Percentiles rank a stretch among this genome's conserved stretches.
phyloP scores from a whole-genome alignment of 2,888 invertebrate genomes.

The Monoplex corrugatus region DNA sequence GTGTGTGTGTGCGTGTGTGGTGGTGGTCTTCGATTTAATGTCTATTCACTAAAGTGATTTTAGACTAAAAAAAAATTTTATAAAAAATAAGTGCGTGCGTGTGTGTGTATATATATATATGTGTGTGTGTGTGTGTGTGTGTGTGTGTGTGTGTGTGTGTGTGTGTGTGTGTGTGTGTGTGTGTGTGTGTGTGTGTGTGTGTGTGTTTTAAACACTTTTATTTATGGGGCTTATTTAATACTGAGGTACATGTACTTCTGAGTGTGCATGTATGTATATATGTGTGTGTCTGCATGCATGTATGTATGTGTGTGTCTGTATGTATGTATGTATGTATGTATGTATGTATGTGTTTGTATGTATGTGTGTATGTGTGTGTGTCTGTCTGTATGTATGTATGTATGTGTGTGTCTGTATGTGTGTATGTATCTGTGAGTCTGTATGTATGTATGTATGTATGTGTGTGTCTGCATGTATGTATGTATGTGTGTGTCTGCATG shows the following conservation, averaged over 20 bases:
- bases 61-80: too few relatives aligned
- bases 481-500: not conserved
- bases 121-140: not conserved
- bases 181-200: not conserved
- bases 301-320: not conserved
- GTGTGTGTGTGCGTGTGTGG: too few relatives aligned
- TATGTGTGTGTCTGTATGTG: too few relatives aligned
- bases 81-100: not conserved
- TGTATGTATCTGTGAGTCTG: not conserved
- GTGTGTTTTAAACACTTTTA: not conserved
- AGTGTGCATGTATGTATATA: not conserved
- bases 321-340: not conserved
- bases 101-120: not conserved
- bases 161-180: not conserved
- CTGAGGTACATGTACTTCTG: not conserved
- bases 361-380: not conserved
- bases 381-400: not conserved
- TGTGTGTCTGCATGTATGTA: not conserved
- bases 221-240: too few relatives aligned
- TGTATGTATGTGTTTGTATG: not conserved
- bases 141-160: constrained; percentile 8
- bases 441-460: not conserved
- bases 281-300: not conserved
- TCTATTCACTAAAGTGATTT: too few relatives aligned
- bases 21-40: too few relatives aligned